These are phyloP conservation scores for Furnarius figulus DNA, from an alignment of 2,113 vertebrate genomes.

Conservation along the genomic window DNA sequence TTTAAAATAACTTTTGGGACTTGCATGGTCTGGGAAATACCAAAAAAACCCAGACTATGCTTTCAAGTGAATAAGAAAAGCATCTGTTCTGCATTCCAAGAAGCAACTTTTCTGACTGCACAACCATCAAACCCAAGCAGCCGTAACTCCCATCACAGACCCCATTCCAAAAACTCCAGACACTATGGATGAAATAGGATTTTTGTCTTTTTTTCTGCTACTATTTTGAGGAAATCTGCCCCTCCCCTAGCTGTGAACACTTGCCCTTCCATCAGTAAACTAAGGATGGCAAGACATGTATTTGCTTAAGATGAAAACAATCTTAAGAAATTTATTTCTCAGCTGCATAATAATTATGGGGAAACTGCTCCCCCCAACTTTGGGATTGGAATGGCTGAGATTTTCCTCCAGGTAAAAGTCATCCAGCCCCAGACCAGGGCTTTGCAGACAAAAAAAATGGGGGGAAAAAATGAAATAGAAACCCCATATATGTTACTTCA, in stretches of 20 bases:
- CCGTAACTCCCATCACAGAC: neutral
- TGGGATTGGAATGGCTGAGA: neutral
- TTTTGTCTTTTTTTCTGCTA: neutral
- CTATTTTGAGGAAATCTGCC: neutral
- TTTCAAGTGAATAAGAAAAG: slow-evolving; percentile 8
- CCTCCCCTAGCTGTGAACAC: neutral
- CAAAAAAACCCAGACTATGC: neutral
- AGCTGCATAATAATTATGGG: neutral
- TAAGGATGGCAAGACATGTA: neutral
- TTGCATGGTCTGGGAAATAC: neutral
- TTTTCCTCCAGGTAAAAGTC: neutral
- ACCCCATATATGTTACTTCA: neutral
- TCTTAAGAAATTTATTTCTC: neutral
- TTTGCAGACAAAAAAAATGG: neutral
- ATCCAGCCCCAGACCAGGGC: neutral
- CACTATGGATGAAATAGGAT: neutral
- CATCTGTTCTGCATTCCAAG: slow-evolving; percentile 10
- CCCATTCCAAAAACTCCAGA: neutral
- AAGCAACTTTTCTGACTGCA: neutral
- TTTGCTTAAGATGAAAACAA: neutral
- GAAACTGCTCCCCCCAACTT: neutral
- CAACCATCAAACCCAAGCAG: neutral
- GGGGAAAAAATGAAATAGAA: neutral
- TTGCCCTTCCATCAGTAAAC: neutral
- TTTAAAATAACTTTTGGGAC: slow-evolving; percentile 3